Base-by-base conservation (phyloP, 2,113 vertebrate species). In the Glareola pratincola region DNA sequence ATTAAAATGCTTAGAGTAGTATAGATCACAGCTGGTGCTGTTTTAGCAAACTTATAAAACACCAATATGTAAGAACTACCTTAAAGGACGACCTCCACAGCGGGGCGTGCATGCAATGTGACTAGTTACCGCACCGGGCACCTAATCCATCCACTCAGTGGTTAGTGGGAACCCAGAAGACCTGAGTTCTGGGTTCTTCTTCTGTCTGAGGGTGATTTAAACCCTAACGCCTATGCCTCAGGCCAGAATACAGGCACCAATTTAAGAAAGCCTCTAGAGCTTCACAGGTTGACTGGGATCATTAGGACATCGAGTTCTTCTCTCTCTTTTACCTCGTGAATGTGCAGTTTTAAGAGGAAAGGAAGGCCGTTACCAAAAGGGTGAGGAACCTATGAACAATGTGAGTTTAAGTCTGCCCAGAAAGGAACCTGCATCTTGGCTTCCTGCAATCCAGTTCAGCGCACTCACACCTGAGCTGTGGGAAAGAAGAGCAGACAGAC, bases 1-100 rank as follows among this genome's bases (percentile, higher is more conserved):
- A 98, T 98, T 98, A 97, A 97, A 96, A 95, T 62, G 20, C 97
- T 97, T 90, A 95, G 78, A 77, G 48, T 79, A 45, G 85, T 85
- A 80, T 37, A 95, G 85, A 96, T 95, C 92, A 96, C 87, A 98
- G 97, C 97, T 95, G 94, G 79, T 80, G 26, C 78, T 92, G 59
- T 71, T 95, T 96, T 76, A 90, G 90, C 47, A 88, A 94, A 94
- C 82, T 94, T 95, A 95, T 59, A 93, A 94, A 96, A 95, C 12
- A 20, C 48, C 77, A 82, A 54, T 93, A 88, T 69, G 47, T 89
- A 39, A 76, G 90, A 92, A 83, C 85, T 94, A 82, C 51, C 68
- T 71, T 59, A 39, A 72, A 88, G 16, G 60, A 59, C 37, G 36
- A 4, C 10, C 59, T 59, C 29, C 39, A 22, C 60, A 81, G 51